Conservation (phyloP, 1,140 invertebrate genomes). For the Listronotus oregonensis region DNA sequence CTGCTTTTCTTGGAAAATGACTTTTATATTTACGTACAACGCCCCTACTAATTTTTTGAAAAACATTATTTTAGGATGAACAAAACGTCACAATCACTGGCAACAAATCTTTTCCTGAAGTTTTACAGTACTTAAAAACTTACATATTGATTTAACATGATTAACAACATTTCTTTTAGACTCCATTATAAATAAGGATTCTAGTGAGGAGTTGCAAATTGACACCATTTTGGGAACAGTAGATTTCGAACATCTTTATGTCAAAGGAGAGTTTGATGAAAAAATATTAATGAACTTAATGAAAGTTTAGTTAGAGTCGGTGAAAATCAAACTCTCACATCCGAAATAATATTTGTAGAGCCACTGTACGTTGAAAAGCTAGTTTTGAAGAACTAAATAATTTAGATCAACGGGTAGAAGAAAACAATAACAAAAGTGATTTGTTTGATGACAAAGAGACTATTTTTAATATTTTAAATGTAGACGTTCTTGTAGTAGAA, state of each 20-base stretch:
- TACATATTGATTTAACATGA: conserved; percentile 47
- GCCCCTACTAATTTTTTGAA: no score
- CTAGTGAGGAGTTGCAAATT: conserved; percentile 53
- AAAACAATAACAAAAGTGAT: conserved; percentile 34
- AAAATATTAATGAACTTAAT: conserved; percentile 54
- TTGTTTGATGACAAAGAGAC: conserved; percentile 17
- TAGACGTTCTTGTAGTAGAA: conserved; percentile 41
- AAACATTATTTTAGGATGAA: conserved; percentile 48
- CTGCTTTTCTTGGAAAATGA: no score
- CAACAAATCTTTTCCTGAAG: conserved; percentile 54
- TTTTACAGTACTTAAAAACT: conserved; percentile 47
- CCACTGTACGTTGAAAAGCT: conserved; percentile 36
- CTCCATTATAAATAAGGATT: conserved; percentile 56
- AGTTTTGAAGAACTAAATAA: background rate
- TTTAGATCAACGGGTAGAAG: conserved; percentile 43
- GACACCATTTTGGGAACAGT: conserved; percentile 54
- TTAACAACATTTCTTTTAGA: conserved; percentile 56
- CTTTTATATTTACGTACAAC: no score
- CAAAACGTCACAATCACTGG: conserved; percentile 50
- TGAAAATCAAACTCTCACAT: conserved; percentile 49
- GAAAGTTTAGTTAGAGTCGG: conserved; percentile 50
- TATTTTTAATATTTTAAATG: conserved; percentile 16
- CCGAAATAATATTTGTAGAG: conserved; percentile 49
- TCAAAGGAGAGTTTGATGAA: conserved; percentile 52
- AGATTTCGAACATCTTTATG: conserved; percentile 52